Conservation (phyloP, 2,113 vertebrate species). For the Illadopsis cleaveri region DNA sequence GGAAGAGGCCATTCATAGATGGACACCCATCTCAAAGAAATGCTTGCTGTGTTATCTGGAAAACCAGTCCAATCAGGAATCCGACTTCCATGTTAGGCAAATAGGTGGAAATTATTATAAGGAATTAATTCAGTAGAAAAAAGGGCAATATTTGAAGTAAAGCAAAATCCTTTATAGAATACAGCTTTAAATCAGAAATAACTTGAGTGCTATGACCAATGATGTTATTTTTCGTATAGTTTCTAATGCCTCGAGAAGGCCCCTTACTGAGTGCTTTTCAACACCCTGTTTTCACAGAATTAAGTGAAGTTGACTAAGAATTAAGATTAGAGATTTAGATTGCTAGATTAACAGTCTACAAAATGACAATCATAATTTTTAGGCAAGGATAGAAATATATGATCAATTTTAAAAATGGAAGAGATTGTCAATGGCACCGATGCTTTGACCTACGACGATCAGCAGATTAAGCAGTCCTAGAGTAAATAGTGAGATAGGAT, state of each 20-base stretch:
- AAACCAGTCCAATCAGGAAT: not conserved
- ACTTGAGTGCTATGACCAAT: not conserved
- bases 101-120: not conserved
- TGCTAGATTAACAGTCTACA: not conserved
- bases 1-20: not conserved
- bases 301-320: not conserved
- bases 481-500: not conserved
- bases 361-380: not conserved
- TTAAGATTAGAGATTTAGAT: not conserved
- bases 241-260: not conserved
- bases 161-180: not conserved
- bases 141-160: not conserved
- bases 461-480: not conserved
- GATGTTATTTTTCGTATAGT: not conserved
- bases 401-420: not conserved
- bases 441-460: not conserved
- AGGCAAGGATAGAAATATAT: not conserved
- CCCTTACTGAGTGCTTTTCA: not conserved
- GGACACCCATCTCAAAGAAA: not conserved
- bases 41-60: not conserved
- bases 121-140: not conserved
- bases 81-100: not conserved
- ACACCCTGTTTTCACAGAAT: not conserved
- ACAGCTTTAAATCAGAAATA: not conserved
- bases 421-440: fast-evolving